Conservation (phyloP, 1,140 invertebrate genomes). For the Drosophila sucinea region DNA sequence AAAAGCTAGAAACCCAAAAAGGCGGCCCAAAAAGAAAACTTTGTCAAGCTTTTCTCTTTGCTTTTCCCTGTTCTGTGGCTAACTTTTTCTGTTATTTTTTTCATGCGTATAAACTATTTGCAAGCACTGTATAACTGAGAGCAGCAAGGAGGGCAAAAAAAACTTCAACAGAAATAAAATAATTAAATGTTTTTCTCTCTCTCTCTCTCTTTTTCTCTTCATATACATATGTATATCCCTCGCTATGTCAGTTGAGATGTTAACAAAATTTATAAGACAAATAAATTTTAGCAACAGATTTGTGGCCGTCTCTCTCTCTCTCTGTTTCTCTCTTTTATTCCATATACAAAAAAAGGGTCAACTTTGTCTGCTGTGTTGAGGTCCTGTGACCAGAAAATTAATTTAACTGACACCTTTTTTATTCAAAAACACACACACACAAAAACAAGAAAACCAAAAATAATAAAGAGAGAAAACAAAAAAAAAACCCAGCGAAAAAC, state of each 20-base stretch:
- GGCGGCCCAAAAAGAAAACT: conserved; percentile 40
- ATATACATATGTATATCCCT: neutral
- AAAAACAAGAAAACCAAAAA: neutral
- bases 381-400: conserved; percentile 51
- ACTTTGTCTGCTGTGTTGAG: conserved; percentile 14
- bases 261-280: conserved; percentile 61
- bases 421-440: conserved; percentile 36
- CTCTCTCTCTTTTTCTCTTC: neutral
- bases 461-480: neutral
- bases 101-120: conserved; percentile 56
- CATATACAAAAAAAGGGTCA: conserved; percentile 37
- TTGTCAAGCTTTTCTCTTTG: conserved; percentile 39
- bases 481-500: neutral
- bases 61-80: neutral
- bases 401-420: conserved; percentile 56
- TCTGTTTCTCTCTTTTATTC: neutral
- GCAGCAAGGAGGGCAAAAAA: neutral
- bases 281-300: conserved; percentile 57
- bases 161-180: conserved; percentile 47
- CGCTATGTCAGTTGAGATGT: conserved; percentile 46
- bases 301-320: conserved; percentile 22
- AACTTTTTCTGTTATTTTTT: conserved; percentile 26
- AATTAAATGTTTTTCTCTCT: conserved; percentile 45
- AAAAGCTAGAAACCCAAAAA: conserved; percentile 39
- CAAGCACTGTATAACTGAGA: conserved; percentile 21